Evolutionary conservation across 2,888 invertebrate genomes (phyloP), one percentile per base, ranked within the genome.

Genomic region (Apodemia duryi): DNA sequence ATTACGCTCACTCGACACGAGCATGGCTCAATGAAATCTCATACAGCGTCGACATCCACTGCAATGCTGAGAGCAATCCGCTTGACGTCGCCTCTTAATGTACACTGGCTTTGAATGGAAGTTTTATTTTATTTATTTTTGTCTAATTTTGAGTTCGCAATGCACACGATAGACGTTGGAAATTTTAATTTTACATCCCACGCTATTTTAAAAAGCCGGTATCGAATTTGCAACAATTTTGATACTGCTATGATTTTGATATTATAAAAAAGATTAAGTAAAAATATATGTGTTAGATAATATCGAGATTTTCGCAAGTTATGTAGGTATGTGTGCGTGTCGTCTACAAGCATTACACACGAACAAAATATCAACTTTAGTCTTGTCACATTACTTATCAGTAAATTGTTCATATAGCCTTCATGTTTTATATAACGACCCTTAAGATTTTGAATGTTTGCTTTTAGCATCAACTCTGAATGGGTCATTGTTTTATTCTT

Each of bases 91-190:
- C 64, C 67, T 60, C 43, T 51, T 60, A 69, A 69, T 61, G 51
- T 63, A 78, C 86, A 87, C 84, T 69, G 73, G 89, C 90, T 89
- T 88, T 85, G 82, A 81, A 81, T 88, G 84, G 80, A 84, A 75
- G 83, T 88, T 76, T 82, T 80, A 79, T 75, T 75, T 71, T 76
- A 71, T 78, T 79, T 80, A 77, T 72, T 77, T 77, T 77, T 73
- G 72, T 73, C 72, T 80, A 74, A 76, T 76, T 82, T 81, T 89
- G 80, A 86, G 85, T 88, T 86, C 78, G 88, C 89, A 84, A 78
- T 85, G 85, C 88, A 86, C 64, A 38, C 51, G 86, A 83, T 87
- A 90, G 83, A 82, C 82, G 82, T 82, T 84, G 85, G 86, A 84
- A 57, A 85, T 75, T 51, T 63, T 32, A 43, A 38, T 41, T 38